Evolutionary conservation across 2,113 vertebrate species (phyloP), one percentile per base, ranked within the genome.

Genomic region (Alethe castanea): DNA sequence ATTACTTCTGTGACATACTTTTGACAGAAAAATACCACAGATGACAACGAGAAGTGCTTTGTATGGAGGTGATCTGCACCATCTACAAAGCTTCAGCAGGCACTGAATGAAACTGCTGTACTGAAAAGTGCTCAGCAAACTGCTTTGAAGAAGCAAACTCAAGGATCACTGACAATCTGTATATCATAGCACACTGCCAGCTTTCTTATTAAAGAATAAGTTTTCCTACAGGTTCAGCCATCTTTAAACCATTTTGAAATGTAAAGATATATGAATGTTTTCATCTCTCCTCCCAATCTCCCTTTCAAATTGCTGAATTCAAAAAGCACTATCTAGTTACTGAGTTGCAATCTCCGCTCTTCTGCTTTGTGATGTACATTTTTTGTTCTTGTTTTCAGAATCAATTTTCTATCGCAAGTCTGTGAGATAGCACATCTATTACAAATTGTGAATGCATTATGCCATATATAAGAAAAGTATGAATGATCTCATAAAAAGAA

Each of bases 111-210:
- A 86, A 88, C 91, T 11, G 14, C 71, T 92, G 76, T 69, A 92
- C 86, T 92, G 81, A 95, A 95, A 95, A 94, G 87, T 83, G 54
- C 92, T 95, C 96, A 94, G 96, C 94, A 88, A 73, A 92, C 61
- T 80, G 95, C 95, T 97, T 94, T 92, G 96, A 88, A 95, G 85
- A 94, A 94, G 91, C 45, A 94, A 83, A 96, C 91, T 73, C 85
- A 84, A 94, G 94, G 90, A 95, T 96, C 97, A 94, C 95, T 73
- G 78, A 73, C 76, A 92, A 92, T 88, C 91, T 92, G 65, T 29
- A 23, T 78, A 96, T 96, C 88, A 94, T 87, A 96, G 95, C 86
- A 92, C 64, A 70, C 69, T 74, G 94, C 57, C 50, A 81, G 79
- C 40, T 86, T 92, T 94, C 79, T 92, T 93, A 90, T 86, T 93